Evolutionary conservation across 1,140 invertebrate species (phyloP), one percentile per base, ranked within the genome.

Genomic region (Formica selysi): DNA sequence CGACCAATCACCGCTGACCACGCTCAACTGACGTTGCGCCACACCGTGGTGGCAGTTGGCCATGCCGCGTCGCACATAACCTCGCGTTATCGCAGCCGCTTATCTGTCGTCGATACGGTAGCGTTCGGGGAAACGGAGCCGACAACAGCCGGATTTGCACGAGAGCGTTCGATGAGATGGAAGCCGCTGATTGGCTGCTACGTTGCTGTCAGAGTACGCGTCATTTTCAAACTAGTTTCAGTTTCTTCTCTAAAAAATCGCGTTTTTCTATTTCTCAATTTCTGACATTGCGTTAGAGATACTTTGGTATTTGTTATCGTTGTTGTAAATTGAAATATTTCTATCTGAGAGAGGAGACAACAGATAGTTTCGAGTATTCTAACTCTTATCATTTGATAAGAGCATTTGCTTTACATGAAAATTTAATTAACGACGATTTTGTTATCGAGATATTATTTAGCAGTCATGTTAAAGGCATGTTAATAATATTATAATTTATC

Each of bases 1-100:
- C 74, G 83, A 76, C 96, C 96, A 96, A 96, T 96, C 86, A 89
- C 7, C 90, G 71, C 87, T 71, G 94, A 96, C 96, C 96, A 96
- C 94, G 94, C 93, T 94, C 76, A 51, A 93, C 87, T 86, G 76
- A 73, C 80, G 57, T 57, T 32, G 80, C 86, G 90, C 73, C 88
- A 67, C 89, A 22, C 89, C 86, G 88, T 86, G 88, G 76, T 38
- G 57, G 29, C 41, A 3, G 48, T 13, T 29, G 7, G 57, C 19
- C 76, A 64, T 70, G 87, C 76, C 5, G 86, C 74, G 61, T 10
- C 32, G 57, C 71, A 76, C 68, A 73, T 78, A 86, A 62, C 70
- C 62, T 85, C 62, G 16, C 61, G 71, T 74, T 57, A 54, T 54
- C 54, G 57, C 64, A 7, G 3, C 26, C 19, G 5, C 19, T 90